Evolutionary conservation across 2,888 invertebrate species (phyloP).

Genomic region (Psylliodes chrysocephalus): DNA sequence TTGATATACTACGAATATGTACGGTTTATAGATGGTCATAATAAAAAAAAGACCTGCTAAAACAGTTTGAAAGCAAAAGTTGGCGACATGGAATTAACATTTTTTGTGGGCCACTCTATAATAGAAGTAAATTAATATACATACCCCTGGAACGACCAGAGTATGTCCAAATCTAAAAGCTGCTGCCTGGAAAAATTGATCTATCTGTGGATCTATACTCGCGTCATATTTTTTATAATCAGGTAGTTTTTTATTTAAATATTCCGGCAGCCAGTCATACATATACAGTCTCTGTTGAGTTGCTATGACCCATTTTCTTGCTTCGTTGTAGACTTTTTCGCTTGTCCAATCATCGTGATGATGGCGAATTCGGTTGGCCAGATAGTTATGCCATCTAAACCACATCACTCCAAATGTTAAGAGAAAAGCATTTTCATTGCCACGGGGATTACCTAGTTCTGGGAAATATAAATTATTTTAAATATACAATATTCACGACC

Average conservation of each 20-base stretch:
- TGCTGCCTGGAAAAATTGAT: slow-evolving; percentile 71
- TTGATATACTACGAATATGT: too few relatives aligned
- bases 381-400: slow-evolving; percentile 68
- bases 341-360: slow-evolving; percentile 60
- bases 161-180: slow-evolving; percentile 73
- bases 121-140: too few relatives aligned
- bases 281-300: slow-evolving; percentile 66
- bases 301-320: slow-evolving; percentile 69
- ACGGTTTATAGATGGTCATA: too few relatives aligned
- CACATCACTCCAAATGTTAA: slow-evolving; percentile 67
- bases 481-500: too few relatives aligned
- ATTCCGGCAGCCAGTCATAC: slow-evolving; percentile 66
- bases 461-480: neutral
- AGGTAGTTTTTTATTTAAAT: slow-evolving; percentile 57
- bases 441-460: slow-evolving; percentile 68
- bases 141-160: slow-evolving; percentile 68
- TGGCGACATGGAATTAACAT: too few relatives aligned
- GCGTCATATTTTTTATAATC: slow-evolving; percentile 65
- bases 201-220: slow-evolving; percentile 69
- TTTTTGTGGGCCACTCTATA: too few relatives aligned
- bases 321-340: slow-evolving; percentile 68
- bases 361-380: slow-evolving; percentile 61
- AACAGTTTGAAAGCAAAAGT: too few relatives aligned
- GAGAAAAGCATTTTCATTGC: slow-evolving; percentile 68
- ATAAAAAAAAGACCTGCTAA: too few relatives aligned